These are phyloP conservation scores for Gavialis gangeticus DNA, from an alignment of 2,113 vertebrate genomes.

Conservation along the genomic window DNA sequence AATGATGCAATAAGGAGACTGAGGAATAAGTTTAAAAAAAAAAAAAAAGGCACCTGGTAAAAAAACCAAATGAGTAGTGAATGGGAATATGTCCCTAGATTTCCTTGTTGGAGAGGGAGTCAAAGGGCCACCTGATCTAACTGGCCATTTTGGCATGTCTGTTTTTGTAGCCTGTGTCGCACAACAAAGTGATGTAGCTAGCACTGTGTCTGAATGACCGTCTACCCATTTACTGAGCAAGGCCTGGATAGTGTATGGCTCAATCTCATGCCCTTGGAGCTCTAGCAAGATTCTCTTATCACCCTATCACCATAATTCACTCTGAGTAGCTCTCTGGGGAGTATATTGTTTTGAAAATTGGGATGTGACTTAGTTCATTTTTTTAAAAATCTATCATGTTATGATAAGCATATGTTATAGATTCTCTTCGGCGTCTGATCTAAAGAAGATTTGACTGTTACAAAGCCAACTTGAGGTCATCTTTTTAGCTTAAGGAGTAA, in stretches of 20 bases:
- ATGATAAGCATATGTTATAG: not conserved
- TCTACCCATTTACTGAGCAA: too few species aligned
- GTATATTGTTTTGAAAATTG: not conserved
- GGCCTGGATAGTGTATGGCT: too few species aligned
- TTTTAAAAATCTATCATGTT: not conserved
- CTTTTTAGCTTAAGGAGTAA: not conserved
- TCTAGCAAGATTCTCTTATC: too few species aligned
- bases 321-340: not conserved
- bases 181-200: too few species aligned
- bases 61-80: not conserved
- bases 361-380: not conserved
- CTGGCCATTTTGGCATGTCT: too few species aligned
- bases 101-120: not conserved
- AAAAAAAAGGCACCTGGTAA: not conserved
- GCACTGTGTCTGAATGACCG: too few species aligned
- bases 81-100: not conserved
- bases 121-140: too few species aligned
- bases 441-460: not conserved
- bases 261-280: too few species aligned
- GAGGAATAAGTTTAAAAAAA: not conserved
- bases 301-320: not conserved
- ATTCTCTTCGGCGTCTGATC: not conserved
- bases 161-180: too few species aligned
- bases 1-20: not conserved
- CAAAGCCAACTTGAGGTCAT: not conserved